Base-by-base conservation (phyloP, 2,797 vertebrate species). In the Rhyacichthys aspro region DNA sequence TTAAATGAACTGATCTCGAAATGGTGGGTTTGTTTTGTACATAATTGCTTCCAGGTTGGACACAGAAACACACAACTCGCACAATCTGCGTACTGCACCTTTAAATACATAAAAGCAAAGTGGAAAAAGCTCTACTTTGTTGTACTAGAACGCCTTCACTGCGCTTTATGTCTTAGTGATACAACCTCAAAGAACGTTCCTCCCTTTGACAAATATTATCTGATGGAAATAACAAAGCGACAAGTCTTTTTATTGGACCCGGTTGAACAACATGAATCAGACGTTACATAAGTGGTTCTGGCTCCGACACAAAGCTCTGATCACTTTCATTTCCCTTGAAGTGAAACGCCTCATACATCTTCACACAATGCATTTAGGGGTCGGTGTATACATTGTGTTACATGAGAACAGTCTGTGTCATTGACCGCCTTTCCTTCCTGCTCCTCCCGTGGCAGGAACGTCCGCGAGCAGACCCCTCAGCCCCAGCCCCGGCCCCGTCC, bases 341-440 rank as follows among this genome's bases (percentile, higher is more conserved):
- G n/a, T n/a, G n/a, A n/a, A n/a, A n/a, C n/a, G n/a, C 37, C 43
- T 28, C 10, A 17, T 38, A 14, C 8, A 11, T 9, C 23, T 18
- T 10, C 17, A 1, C 5, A 16, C 17, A 28, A 28, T 28, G 23
- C 23, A 28, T 28, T 28, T 28, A 45, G 23, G 46, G 65, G 32
- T 36, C n/a, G 43, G 8, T 65, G 42, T 70, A 18, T 43, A 49
- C 46, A 45, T 28, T 17, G 7, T 9, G 14, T 45, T 28, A 8
- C 65, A 17, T 47, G 58, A 3, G 54, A 53, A 36, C 10, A 16
- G 0, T 47, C 47, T 49, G 16, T 49, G 16, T 14, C 3, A 6
- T 48, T 68, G 74, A 66, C 70, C 28, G 4, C 12, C 43, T 60
- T 74, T 78, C 77, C 73, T 77, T 87, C 84, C 79, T 77, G 74